These are phyloP conservation scores for Plecotus auritus DNA, from an alignment of 2,113 vertebrate genomes.

Conservation along the genomic window DNA sequence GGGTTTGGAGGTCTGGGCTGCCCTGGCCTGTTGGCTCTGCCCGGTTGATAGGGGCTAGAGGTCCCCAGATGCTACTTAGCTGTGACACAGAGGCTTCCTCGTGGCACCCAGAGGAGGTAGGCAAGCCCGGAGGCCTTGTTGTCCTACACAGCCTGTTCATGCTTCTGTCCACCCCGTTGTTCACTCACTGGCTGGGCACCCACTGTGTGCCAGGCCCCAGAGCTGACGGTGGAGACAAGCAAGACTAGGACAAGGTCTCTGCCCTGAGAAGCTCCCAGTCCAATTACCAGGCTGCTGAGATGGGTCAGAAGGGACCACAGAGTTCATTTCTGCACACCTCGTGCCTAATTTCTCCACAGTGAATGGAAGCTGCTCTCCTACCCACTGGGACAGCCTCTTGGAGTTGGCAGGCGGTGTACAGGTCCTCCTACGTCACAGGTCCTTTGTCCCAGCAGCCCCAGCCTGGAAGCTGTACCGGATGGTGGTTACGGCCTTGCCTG, in stretches of 20 bases:
- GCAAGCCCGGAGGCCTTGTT: not conserved
- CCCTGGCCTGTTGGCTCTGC: not conserved
- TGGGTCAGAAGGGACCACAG: not conserved
- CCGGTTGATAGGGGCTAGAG: not conserved
- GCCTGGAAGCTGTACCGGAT: not conserved
- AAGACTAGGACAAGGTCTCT: not conserved
- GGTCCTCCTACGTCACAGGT: fast-evolving
- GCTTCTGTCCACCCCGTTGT: fast-evolving
- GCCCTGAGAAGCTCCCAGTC: not conserved
- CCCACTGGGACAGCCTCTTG: not conserved
- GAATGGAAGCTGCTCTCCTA: not conserved
- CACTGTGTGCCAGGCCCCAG: not conserved
- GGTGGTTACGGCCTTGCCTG: not conserved
- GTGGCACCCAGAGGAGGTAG: not conserved
- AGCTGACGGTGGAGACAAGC: not conserved
- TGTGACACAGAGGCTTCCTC: not conserved
- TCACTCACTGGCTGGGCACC: not conserved
- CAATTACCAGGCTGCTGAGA: not conserved
- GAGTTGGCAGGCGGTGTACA: not conserved
- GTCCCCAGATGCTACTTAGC: not conserved
- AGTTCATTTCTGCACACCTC: not conserved
- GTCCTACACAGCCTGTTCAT: not conserved
- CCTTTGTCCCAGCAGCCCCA: not conserved
- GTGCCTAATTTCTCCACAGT: not conserved
- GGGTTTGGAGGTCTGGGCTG: not conserved